Evolutionary conservation across 2,797 vertebrate species (phyloP).

Genomic region (Schizopygopsis pylzovi): DNA sequence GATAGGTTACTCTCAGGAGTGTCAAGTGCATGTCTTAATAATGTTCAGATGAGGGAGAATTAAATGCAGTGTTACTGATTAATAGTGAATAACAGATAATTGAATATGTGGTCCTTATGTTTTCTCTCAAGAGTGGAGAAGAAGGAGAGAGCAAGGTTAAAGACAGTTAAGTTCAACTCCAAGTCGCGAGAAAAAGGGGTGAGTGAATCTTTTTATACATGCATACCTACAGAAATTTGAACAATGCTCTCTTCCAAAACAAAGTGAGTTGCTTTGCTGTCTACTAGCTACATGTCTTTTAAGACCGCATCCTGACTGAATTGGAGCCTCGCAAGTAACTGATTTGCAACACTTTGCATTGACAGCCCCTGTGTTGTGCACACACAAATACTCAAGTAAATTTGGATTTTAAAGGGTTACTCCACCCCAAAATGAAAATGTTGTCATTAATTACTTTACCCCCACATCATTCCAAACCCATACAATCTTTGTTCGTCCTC

Average conservation of each 20-base stretch:
- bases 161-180: slow-evolving; percentile 98
- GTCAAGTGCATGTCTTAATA: not conserved
- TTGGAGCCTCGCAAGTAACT: not conserved
- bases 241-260: slow-evolving; percentile 19
- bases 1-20: not conserved
- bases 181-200: slow-evolving; percentile 96
- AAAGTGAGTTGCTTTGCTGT: slow-evolving; percentile 10
- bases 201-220: slow-evolving; percentile 70
- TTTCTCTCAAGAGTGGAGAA: slow-evolving; percentile 88
- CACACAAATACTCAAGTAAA: not conserved
- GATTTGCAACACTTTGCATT: not conserved
- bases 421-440: too few relatives aligned
- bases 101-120: slow-evolving; percentile 19
- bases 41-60: not conserved
- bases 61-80: not conserved
- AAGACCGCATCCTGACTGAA: not conserved
- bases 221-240: not conserved
- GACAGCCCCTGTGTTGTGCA: not conserved
- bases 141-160: slow-evolving; percentile 95
- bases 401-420: not conserved
- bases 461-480: too few relatives aligned
- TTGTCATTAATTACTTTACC: too few relatives aligned
- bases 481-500: too few relatives aligned
- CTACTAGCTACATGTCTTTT: not conserved
- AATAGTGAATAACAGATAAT: slow-evolving; percentile 8